These are phyloP conservation scores for Xenotilapia leptura DNA, from an alignment of 2,113 vertebrate species.

Conservation along the genomic window DNA sequence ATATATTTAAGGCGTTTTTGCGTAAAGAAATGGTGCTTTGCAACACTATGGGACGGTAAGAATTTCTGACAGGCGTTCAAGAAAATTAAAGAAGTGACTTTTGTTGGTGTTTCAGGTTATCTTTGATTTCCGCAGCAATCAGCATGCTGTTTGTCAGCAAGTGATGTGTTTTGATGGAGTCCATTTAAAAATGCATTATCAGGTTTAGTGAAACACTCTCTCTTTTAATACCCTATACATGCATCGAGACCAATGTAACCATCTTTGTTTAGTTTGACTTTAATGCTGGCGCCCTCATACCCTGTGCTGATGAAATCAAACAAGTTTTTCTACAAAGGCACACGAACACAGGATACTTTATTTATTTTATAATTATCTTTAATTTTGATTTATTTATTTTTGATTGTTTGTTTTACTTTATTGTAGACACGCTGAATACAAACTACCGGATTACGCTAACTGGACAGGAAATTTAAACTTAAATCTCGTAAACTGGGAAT, in stretches of 20 bases:
- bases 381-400: neutral
- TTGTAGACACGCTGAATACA: neutral
- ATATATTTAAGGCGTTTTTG: neutral
- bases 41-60: neutral
- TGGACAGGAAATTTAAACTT: neutral
- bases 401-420: neutral
- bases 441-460: neutral
- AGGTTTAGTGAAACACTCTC: neutral
- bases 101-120: neutral
- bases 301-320: neutral
- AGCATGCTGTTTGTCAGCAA: neutral
- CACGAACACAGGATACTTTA: neutral
- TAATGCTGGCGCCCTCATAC: neutral
- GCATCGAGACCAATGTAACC: neutral
- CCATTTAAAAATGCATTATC: neutral
- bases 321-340: neutral
- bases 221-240: neutral
- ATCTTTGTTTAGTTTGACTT: neutral
- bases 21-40: neutral
- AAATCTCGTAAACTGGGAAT: neutral
- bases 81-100: neutral
- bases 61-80: neutral
- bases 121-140: neutral
- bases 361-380: neutral
- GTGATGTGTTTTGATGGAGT: neutral